These are phyloP conservation scores for Callithrix jacchus DNA, from an alignment of 2,113 vertebrate species.

Conservation along the genomic window DNA sequence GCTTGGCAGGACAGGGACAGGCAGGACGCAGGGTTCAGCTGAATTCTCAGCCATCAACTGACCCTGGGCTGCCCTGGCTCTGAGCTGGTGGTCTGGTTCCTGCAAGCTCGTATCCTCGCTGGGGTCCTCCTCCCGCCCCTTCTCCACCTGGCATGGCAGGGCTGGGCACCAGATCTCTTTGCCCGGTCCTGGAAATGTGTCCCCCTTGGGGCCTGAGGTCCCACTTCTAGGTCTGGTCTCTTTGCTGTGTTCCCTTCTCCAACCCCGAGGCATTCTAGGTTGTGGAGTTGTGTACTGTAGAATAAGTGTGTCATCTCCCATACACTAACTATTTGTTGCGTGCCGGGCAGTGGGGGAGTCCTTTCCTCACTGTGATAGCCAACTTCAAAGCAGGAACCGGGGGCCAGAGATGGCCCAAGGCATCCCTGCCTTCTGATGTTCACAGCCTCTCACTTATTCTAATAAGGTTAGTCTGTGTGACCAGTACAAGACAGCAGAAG, in stretches of 20 bases:
- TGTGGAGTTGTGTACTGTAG: background rate
- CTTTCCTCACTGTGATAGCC: background rate
- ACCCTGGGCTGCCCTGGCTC: background rate
- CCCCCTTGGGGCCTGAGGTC: background rate
- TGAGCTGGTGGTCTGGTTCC: background rate
- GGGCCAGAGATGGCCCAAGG: background rate
- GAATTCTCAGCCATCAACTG: background rate
- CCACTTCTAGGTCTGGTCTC: background rate
- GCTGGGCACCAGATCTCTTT: background rate
- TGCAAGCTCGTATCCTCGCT: rapidly evolving
- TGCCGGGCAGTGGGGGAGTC: too few species aligned
- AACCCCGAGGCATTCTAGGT: background rate
- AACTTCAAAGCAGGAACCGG: too few species aligned
- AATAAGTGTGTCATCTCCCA: rapidly evolving
- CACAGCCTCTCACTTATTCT: rapidly evolving
- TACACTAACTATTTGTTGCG: rapidly evolving
- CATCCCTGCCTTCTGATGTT: too few species aligned
- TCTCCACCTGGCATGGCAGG: background rate
- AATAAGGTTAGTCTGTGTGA: background rate
- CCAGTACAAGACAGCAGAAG: background rate
- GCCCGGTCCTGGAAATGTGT: too few species aligned
- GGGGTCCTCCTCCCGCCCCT: background rate
- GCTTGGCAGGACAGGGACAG: background rate
- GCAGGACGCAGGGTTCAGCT: background rate
- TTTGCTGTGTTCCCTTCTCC: background rate